Base-by-base conservation (phyloP, 2,113 vertebrate species). In the Empidonax alnorum region DNA sequence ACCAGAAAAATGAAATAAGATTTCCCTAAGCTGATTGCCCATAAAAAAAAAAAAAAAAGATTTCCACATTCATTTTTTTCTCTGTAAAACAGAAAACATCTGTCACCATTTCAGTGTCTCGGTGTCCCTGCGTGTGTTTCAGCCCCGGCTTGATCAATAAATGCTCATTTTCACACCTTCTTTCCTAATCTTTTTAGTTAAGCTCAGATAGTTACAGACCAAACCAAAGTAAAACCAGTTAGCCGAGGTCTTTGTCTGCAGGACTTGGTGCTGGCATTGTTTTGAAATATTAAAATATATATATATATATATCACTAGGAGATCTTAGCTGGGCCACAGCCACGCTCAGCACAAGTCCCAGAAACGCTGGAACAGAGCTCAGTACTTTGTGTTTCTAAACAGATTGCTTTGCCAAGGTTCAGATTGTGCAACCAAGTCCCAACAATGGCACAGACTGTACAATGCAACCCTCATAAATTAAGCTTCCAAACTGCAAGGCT, bases 1-100 rank as follows among this genome's bases (percentile, higher is more conserved):
- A 83, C 8, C 19, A 90, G 90, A 92, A 87, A 93, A 79, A 78
- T n/a, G 74, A 96, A 96, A 96, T 69, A 96, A 94, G 97, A 94
- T 75, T 91, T 97, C 71, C 66, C 73, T 85, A 95, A 96, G 96
- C 81, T 87, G 88, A 72, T 96, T 62, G 61, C 76, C 0, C 39
- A 55, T 41, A 30, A 53, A 80, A 89, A 90, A 93, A 56, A 56
- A 91, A 85, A 68, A 21, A 31, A 33, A 41, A 41, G 12, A 41
- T 2, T 76, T 91, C 82, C 93, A 94, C 69, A 6, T 83, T 92
- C 62, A 91, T 93, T 94, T 97, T 97, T 87, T 90, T 90, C 71
- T 46, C 46, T 73, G 61, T 55, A 33, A 63, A 83, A 82, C 94
- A 87, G 83, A 81, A 93, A 94, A 91, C 95, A 96, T 96, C 96